Percentiles rank a stretch among this genome's conserved stretches.
Conservation (phyloP, 2,113 vertebrate species). For the Lasiurus borealis region DNA sequence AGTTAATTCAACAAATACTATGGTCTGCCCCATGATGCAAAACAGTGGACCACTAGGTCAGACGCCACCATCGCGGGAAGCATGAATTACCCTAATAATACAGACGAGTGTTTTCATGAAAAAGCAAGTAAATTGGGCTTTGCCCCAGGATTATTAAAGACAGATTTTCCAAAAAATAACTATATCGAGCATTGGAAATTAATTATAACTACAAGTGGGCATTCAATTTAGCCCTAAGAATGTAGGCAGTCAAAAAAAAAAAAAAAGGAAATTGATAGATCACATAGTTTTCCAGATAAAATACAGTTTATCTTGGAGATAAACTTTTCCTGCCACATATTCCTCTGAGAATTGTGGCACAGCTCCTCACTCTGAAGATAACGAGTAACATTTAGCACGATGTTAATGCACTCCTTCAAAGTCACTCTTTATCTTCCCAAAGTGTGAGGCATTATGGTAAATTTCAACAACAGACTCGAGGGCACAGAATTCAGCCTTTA, state of each 20-base stretch:
- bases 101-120: background rate
- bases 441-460: background rate
- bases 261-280: background rate
- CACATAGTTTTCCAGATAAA: background rate
- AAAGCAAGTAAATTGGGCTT: background rate
- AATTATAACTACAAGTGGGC: background rate
- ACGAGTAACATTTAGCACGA: background rate
- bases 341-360: background rate
- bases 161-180: slow-evolving; percentile 20
- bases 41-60: background rate
- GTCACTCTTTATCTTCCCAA: slow-evolving; percentile 14
- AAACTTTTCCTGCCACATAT: background rate
- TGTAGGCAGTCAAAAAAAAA: background rate
- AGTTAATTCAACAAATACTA: background rate
- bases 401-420: background rate
- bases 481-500: background rate
- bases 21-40: background rate
- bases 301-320: background rate
- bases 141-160: background rate
- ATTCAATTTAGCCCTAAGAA: slow-evolving; percentile 1
- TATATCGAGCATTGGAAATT: background rate
- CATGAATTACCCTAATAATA: background rate
- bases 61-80: background rate
- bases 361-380: background rate
- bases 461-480: background rate